These are phyloP conservation scores for Callitettix versicolor DNA, from an alignment of 1,140 invertebrate species.

Conservation along the genomic window DNA sequence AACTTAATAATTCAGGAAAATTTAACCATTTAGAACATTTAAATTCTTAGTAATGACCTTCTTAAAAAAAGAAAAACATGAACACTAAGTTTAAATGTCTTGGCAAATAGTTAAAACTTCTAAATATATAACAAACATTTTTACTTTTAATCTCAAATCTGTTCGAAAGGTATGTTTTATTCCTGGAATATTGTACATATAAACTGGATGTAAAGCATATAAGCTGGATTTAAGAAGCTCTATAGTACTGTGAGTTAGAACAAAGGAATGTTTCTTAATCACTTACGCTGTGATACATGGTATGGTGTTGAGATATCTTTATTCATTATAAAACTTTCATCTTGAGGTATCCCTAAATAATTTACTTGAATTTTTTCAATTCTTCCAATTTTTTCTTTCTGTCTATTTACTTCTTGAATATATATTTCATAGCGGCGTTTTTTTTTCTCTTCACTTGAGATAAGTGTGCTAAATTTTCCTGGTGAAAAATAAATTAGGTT, in stretches of 20 bases:
- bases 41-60: too few species aligned
- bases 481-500: constrained; percentile 10
- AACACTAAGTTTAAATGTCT: too few species aligned
- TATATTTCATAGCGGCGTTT: constrained; percentile 53
- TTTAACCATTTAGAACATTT: too few species aligned
- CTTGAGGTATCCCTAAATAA: constrained; percentile 60
- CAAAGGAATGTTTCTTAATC: not conserved
- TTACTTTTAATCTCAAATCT: not conserved
- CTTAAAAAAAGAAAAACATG: too few species aligned
- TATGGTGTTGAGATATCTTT: constrained; percentile 82
- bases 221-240: not conserved
- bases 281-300: constrained; percentile 81
- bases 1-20: too few species aligned
- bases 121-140: too few species aligned
- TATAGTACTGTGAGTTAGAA: not conserved
- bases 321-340: constrained; percentile 79
- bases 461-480: constrained; percentile 4
- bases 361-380: constrained; percentile 87
- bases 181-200: not conserved
- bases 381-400: constrained; percentile 57
- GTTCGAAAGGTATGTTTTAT: not conserved
- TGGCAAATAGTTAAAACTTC: too few species aligned
- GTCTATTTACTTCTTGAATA: constrained; percentile 62
- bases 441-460: constrained; percentile 6
- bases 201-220: not conserved